These are phyloP conservation scores for Macrosoma leucophasiata DNA, from an alignment of 2,888 invertebrate genomes.

Conservation along the genomic window DNA sequence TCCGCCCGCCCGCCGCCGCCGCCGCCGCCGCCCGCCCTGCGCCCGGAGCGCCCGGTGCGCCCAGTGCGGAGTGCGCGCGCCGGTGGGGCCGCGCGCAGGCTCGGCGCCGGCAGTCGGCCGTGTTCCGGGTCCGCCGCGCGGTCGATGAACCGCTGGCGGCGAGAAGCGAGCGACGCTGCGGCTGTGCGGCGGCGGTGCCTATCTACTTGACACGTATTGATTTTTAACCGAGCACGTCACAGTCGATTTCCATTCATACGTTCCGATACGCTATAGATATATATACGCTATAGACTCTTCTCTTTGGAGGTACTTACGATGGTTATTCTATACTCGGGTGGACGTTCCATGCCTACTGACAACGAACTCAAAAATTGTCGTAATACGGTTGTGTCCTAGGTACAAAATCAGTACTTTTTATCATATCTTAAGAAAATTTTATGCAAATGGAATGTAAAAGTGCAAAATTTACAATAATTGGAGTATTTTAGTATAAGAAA, in stretches of 20 bases:
- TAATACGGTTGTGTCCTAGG: too few species aligned
- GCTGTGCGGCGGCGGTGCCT: conserved; percentile 20
- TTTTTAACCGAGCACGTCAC: conserved; percentile 31
- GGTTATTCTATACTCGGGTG: too few species aligned
- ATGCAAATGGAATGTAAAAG: too few species aligned
- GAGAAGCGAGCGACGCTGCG: conserved; percentile 20
- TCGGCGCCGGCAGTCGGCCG: conserved; percentile 28
- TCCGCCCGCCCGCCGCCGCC: conserved; percentile 26
- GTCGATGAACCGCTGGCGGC: conserved; percentile 22
- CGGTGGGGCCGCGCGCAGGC: conserved; percentile 28
- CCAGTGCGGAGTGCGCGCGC: conserved; percentile 17
- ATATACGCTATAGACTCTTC: too few species aligned
- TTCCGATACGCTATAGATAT: too few species aligned
- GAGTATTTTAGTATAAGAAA: too few species aligned
- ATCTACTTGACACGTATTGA: conserved; percentile 33
- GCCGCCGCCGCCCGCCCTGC: conserved; percentile 28
- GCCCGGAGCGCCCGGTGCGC: conserved; percentile 21
- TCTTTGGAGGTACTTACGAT: too few species aligned
- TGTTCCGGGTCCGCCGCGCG: conserved; percentile 20
- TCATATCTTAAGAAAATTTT: too few species aligned
- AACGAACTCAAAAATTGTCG: too few species aligned
- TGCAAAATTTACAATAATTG: too few species aligned
- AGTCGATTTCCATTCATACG: conserved; percentile 28
- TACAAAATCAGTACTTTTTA: too few species aligned
- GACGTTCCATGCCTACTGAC: too few species aligned